Percentiles rank a stretch among this genome's conserved stretches.
phyloP scores from a whole-genome alignment of 2,113 vertebrate species.

The Stomatorhinus ivindoensis region DNA sequence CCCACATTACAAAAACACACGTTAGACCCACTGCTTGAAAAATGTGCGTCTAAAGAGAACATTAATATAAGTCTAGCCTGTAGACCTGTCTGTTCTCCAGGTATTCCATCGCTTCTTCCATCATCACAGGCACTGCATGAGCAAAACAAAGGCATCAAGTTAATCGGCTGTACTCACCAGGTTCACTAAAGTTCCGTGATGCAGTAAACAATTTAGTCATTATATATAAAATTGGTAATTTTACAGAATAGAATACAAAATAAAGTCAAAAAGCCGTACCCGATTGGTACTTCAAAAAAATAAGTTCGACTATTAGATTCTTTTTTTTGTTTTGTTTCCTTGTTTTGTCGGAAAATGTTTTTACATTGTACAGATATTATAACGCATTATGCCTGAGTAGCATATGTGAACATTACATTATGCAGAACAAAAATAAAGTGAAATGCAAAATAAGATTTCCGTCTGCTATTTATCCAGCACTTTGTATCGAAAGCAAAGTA shows the following conservation, averaged over 20 bases:
- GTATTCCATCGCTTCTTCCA: constrained; percentile 89
- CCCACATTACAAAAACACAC: not conserved
- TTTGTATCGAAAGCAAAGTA: not conserved
- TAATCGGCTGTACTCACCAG: not conserved
- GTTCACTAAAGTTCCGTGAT: not conserved
- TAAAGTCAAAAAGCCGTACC: not conserved
- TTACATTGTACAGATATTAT: not conserved
- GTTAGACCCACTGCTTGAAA: not conserved
- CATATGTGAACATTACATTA: not conserved
- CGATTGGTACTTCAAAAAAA: not conserved
- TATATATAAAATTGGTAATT: not conserved
- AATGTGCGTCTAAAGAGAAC: not conserved
- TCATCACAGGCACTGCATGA: constrained; percentile 84
- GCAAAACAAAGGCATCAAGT: constrained; percentile 21
- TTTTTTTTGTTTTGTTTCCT: too few species aligned
- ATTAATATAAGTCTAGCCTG: not conserved
- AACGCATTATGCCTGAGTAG: not conserved
- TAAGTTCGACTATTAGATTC: not conserved
- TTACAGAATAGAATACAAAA: not conserved
- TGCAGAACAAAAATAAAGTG: not conserved
- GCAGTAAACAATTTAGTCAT: not conserved
- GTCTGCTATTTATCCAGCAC: not conserved
- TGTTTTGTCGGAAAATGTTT: not conserved
- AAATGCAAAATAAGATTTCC: not conserved
- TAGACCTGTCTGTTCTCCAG: constrained; percentile 84